Conservation (phyloP, 64 coral and sea anemone species). For the Anthopleura sola region DNA sequence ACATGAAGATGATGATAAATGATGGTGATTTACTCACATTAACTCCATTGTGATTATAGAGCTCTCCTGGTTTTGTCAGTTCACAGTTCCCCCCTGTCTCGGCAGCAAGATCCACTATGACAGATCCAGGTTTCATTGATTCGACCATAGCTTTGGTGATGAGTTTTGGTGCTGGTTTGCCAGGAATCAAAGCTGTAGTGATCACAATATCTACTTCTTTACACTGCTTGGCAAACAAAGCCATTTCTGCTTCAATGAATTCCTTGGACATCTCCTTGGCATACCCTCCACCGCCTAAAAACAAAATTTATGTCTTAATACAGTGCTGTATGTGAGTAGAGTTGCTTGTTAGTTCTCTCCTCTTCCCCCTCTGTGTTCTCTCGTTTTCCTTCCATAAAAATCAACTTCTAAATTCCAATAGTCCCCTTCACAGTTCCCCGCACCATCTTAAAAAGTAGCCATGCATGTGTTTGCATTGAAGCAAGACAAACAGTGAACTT, state of each 20-base stretch:
- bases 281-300: slow-evolving; percentile 83
- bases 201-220: slow-evolving; percentile 95
- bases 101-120: slow-evolving; percentile 92
- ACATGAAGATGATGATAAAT: too few relatives aligned
- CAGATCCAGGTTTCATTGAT: slow-evolving; percentile 95
- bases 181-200: slow-evolving; percentile 94
- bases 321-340: too few relatives aligned
- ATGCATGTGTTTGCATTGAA: too few relatives aligned
- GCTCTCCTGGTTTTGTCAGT: slow-evolving; percentile 89
- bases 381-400: too few relatives aligned
- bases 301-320: not conserved
- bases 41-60: slow-evolving; percentile 84
- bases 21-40: slow-evolving; percentile 50
- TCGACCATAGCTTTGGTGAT: slow-evolving; percentile 98
- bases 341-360: not conserved
- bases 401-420: too few relatives aligned
- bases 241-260: slow-evolving; percentile 87
- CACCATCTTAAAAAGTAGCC: too few relatives aligned
- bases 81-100: slow-evolving; percentile 97
- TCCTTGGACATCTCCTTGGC: slow-evolving; percentile 87
- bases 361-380: not conserved
- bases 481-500: too few relatives aligned
- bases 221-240: slow-evolving; percentile 93
- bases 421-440: too few relatives aligned
- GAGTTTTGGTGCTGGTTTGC: slow-evolving; percentile 87